phyloP scores from a whole-genome alignment of 2,113 vertebrate species.

The Cervus canadensis region DNA sequence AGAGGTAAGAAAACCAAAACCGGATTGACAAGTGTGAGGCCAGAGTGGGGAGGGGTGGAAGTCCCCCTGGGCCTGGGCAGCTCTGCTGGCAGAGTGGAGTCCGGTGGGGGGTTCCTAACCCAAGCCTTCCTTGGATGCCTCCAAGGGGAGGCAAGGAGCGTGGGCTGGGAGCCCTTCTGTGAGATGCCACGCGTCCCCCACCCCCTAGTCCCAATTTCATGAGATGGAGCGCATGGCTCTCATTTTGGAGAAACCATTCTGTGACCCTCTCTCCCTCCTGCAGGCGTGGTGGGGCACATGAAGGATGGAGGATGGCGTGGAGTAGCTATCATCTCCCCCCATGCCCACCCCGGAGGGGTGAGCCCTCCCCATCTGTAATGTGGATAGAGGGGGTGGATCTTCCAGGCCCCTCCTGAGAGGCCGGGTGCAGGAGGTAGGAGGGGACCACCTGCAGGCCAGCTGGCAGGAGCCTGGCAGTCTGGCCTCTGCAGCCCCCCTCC shows the following conservation, averaged over 20 bases:
- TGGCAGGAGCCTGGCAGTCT: background rate
- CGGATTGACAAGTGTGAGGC: background rate
- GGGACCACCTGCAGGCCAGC: background rate
- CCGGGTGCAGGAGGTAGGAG: rapidly evolving
- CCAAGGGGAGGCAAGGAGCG: too few relatives aligned
- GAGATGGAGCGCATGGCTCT: background rate
- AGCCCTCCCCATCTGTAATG: background rate
- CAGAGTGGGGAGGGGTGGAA: background rate
- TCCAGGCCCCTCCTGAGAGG: background rate
- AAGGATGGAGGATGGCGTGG: background rate
- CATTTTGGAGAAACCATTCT: background rate
- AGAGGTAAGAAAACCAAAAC: background rate
- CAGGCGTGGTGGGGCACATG: background rate
- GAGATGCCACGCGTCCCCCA: background rate
- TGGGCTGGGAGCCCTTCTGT: background rate
- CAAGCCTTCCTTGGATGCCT: background rate
- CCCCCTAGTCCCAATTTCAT: too few relatives aligned
- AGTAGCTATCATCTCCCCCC: background rate
- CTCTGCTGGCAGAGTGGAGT: background rate
- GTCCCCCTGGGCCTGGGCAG: rapidly evolving
- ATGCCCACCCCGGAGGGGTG: too few relatives aligned
- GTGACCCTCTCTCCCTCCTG: background rate
- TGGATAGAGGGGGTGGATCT: background rate
- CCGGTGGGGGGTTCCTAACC: background rate
- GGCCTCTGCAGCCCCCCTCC: background rate